Conservation (phyloP, 2,888 invertebrate genomes). For the Aphidoletes aphidimyza region DNA sequence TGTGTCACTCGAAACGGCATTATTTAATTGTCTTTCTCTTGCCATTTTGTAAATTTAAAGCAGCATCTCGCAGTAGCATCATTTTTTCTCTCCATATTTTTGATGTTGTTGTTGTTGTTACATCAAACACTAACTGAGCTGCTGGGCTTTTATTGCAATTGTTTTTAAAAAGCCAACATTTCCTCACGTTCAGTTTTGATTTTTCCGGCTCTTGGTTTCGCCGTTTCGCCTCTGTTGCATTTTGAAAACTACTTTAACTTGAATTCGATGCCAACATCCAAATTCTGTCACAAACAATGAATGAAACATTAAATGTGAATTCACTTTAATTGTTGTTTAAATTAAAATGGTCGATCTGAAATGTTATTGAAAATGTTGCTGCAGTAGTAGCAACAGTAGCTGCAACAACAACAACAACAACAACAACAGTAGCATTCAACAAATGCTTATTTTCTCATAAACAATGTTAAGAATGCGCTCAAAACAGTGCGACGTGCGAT, state of each 20-base stretch:
- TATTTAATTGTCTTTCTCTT: constrained; percentile 32
- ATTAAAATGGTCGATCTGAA: constrained; percentile 19
- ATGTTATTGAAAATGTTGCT: background rate
- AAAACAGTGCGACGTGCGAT: background rate
- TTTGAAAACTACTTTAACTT: background rate
- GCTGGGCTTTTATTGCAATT: background rate
- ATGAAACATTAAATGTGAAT: background rate
- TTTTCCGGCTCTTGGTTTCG: background rate
- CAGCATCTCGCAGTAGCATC: background rate
- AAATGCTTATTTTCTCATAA: too few relatives aligned
- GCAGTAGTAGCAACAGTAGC: background rate
- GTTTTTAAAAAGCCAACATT: background rate
- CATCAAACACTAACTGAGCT: too few relatives aligned
- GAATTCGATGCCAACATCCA: background rate
- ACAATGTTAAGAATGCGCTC: too few relatives aligned
- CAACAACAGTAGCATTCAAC: too few relatives aligned
- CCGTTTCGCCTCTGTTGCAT: background rate
- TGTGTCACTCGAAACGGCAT: background rate
- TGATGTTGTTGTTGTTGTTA: too few relatives aligned
- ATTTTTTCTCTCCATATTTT: background rate
- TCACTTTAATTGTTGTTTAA: constrained; percentile 15
- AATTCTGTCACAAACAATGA: background rate
- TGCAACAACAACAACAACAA: too few relatives aligned
- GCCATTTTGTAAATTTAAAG: background rate
- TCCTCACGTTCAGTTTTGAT: background rate